These are phyloP conservation scores for Pandion haliaetus DNA, from an alignment of 2,113 vertebrate species.

Conservation along the genomic window DNA sequence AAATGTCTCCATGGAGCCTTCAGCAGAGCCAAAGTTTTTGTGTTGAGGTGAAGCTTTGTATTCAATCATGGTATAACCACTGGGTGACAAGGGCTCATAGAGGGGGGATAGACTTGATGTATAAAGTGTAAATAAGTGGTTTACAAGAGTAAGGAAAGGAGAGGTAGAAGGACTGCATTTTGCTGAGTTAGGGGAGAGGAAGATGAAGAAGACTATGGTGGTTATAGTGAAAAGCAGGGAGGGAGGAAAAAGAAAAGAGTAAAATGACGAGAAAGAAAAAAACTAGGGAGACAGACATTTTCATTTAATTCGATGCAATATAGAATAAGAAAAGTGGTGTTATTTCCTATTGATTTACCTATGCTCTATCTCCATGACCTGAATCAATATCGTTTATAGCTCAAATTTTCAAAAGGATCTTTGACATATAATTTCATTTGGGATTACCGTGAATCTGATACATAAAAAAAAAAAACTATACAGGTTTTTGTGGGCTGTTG, in stretches of 20 bases:
- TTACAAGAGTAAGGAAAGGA: background rate
- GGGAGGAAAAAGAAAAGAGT: background rate
- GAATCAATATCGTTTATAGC: background rate
- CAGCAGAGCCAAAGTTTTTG: background rate
- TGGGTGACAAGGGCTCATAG: background rate
- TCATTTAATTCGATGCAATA: background rate
- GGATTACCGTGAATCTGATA: background rate
- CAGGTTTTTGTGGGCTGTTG: background rate
- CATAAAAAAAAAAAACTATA: background rate
- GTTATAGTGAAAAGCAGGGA: background rate
- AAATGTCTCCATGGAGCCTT: background rate
- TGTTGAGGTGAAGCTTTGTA: background rate
- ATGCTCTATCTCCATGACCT: background rate
- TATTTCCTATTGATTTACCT: background rate
- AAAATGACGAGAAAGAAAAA: background rate
- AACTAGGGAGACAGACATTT: background rate
- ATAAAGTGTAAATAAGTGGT: background rate
- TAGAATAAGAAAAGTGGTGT: background rate
- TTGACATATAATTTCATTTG: background rate
- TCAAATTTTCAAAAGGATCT: background rate
- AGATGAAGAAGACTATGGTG: background rate
- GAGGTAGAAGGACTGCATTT: background rate
- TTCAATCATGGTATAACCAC: background rate
- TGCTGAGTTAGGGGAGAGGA: background rate
- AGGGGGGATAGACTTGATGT: accelerated